Base-by-base conservation (phyloP, 2,888 invertebrate genomes). In the Sclerodermus sp. region DNA sequence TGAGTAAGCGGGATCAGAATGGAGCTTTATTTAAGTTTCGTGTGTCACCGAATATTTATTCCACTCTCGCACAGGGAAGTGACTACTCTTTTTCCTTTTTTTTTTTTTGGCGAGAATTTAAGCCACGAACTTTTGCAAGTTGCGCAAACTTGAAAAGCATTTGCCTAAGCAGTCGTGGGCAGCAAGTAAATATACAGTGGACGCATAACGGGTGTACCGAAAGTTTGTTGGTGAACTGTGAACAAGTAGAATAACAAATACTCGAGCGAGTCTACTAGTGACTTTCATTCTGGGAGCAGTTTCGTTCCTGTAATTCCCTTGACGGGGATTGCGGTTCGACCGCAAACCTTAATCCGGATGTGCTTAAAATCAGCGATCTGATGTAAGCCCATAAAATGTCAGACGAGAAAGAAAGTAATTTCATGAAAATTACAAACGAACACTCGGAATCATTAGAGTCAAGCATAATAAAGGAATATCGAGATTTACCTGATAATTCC, bases 261-360 rank as follows among this genome's bases (percentile, higher is more conserved):
- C 8, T 23, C 23, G 23, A 23, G 23, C 23, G 23, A 23, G 23
- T 5, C 23, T 8, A 8, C 3, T 10, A 14, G 10, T 38, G 15
- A 13, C 38, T 38, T 38, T 16, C 38, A 6, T 10, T 10, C 18
- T 23, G 43, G 16, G 1, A 14, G 8, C 30, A 23, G 16, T n/a
- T 38, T 10, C 34, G n/a, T 29, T 8, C 13, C n/a, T 8, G 39
- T 18, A 29, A 29, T 13, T 31, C 30, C 47, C 51, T 49, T 46
- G 17, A 14, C 23, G 12, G 16, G 47, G 8, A 14, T 4, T 16
- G 31, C 49, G 29, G 17, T 40, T n/a, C 3, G 23, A 8, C 23
- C 23, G 8, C 23, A 3, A 23, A 40, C 17, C 23, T 57, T 53
- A 53, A 61, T 54, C 42, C 42, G 12, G n/a, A 32, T 31, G 6